phyloP scores from a whole-genome alignment of 1,140 invertebrate species.

The Glossosoma conforme region DNA sequence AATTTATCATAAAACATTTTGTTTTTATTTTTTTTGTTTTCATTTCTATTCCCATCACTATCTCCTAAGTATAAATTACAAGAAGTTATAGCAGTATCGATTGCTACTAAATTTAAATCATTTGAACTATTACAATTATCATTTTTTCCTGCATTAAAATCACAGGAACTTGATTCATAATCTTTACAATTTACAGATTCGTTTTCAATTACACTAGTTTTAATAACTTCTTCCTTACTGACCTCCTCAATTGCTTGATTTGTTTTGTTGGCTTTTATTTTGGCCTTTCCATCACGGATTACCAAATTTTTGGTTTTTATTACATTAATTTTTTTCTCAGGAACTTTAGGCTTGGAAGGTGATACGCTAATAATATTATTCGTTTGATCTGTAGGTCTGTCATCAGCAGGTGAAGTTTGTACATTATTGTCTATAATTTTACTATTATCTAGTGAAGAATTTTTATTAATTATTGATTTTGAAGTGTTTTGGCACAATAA shows the following conservation, averaged over 20 bases:
- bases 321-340: slow-evolving; percentile 16
- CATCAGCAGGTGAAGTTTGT: neutral
- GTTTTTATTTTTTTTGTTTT: slow-evolving; percentile 34
- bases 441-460: too few relatives aligned
- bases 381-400: too few relatives aligned
- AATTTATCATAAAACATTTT: slow-evolving; percentile 43
- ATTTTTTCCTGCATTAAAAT: too few relatives aligned
- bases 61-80: too few relatives aligned
- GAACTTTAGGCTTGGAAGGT: slow-evolving; percentile 11
- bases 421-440: too few relatives aligned
- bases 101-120: neutral
- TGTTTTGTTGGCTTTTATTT: slow-evolving; percentile 8
- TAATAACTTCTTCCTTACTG: neutral
- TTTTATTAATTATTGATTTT: slow-evolving; percentile 35
- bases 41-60: slow-evolving; percentile 12
- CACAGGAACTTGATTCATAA: too few relatives aligned
- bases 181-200: too few relatives aligned
- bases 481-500: neutral
- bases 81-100: too few relatives aligned
- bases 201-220: too few relatives aligned
- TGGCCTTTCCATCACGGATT: slow-evolving; percentile 15
- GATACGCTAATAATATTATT: too few relatives aligned
- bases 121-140: too few relatives aligned
- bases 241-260: too few relatives aligned
- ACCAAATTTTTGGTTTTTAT: slow-evolving; percentile 16